Evolutionary conservation across 2,888 invertebrate species (phyloP).

Genomic region (Vesta saturnalis): DNA sequence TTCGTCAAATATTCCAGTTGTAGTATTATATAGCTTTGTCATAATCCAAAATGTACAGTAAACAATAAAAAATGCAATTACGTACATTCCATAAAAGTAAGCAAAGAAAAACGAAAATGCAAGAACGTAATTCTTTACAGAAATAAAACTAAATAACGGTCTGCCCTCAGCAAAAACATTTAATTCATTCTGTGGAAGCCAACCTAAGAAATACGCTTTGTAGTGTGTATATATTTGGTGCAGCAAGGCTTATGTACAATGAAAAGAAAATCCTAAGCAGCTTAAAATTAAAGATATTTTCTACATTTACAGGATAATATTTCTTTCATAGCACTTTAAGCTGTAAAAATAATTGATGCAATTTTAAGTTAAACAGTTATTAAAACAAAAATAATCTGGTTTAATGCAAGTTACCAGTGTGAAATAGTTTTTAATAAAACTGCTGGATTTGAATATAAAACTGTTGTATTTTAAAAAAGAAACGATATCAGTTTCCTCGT

Average conservation of each 20-base stretch:
- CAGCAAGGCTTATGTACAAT: background rate
- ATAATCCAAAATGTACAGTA: too few relatives aligned
- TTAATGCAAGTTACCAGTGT: too few relatives aligned
- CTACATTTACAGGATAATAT: background rate
- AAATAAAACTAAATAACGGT: background rate
- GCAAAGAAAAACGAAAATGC: too few relatives aligned
- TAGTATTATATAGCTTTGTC: too few relatives aligned
- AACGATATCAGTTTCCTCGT: slow-evolving; percentile 15
- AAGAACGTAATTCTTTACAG: too few relatives aligned
- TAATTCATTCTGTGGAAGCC: background rate
- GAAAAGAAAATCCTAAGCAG: slow-evolving; percentile 10
- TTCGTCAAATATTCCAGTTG: too few relatives aligned
- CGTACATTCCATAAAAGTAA: background rate
- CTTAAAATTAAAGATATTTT: slow-evolving; percentile 9
- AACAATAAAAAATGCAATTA: too few relatives aligned
- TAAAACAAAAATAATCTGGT: background rate
- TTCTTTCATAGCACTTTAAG: background rate
- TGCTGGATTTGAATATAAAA: background rate
- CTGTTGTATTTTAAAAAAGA: background rate
- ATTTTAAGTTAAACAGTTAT: background rate
- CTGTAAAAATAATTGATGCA: background rate
- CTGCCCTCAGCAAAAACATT: background rate
- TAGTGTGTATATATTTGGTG: background rate
- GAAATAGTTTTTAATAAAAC: background rate
- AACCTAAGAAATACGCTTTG: background rate